These are phyloP conservation scores for Trachymyrmex cornetzi DNA, from an alignment of 1,140 invertebrate species.

Conservation along the genomic window DNA sequence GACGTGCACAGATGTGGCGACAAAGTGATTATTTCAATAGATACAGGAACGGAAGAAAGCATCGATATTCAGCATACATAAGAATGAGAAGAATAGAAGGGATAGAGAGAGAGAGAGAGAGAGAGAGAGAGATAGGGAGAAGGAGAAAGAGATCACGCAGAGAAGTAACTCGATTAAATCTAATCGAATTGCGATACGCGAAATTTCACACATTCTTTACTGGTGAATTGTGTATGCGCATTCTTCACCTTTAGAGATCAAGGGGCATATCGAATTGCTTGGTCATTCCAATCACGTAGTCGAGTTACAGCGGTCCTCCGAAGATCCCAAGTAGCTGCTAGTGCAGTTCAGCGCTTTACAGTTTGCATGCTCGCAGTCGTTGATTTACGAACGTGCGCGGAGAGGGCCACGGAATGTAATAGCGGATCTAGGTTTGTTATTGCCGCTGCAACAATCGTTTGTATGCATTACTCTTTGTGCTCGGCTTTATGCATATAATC, in stretches of 20 bases:
- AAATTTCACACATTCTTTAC: constrained; percentile 19
- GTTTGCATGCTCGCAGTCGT: constrained; percentile 47
- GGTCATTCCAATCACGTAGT: constrained; percentile 63
- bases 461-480: constrained; percentile 63
- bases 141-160: not conserved
- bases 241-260: constrained; percentile 37
- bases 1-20: not conserved
- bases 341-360: constrained; percentile 44
- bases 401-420: constrained; percentile 25
- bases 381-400: constrained; percentile 51
- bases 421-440: constrained; percentile 48
- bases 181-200: constrained; percentile 33
- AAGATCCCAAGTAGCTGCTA: constrained; percentile 52
- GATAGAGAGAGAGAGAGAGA: not conserved
- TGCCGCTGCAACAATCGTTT: constrained; percentile 57
- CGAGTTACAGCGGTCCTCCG: constrained; percentile 27
- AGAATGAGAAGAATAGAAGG: not conserved
- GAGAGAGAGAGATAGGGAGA: not conserved
- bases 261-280: constrained; percentile 41
- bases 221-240: constrained; percentile 2
- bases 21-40: not conserved
- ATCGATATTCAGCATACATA: not conserved
- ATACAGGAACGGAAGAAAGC: not conserved
- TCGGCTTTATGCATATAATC: constrained; percentile 58
- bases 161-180: constrained; percentile 37